These are phyloP conservation scores for Oreochromis tanganicae DNA, from an alignment of 2,113 vertebrate genomes.

Conservation along the genomic window DNA sequence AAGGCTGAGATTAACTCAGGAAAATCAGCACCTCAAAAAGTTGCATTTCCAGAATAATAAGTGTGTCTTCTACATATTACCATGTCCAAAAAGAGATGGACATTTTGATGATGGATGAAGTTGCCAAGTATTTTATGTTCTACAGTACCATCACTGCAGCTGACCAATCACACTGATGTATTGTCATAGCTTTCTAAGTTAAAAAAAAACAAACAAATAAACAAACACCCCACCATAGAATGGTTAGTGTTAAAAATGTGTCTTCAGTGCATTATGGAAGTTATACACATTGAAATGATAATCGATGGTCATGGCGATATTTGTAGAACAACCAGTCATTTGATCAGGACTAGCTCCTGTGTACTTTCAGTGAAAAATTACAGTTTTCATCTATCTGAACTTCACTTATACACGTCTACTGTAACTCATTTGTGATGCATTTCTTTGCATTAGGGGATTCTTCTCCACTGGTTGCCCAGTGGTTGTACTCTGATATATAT, in stretches of 20 bases:
- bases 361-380: not conserved
- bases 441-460: not conserved
- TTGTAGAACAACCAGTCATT: not conserved
- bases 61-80: not conserved
- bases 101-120: not conserved
- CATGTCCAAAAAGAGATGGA: not conserved
- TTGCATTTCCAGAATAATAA: not conserved
- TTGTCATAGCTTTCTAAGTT: not conserved
- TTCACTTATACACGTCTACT: not conserved
- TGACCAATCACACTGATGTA: not conserved
- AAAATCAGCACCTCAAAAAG: not conserved
- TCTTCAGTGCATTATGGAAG: not conserved
- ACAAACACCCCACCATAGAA: not conserved
- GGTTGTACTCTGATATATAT: not conserved
- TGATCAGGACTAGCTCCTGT: not conserved
- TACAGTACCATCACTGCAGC: not conserved
- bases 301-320: not conserved
- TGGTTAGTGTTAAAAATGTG: not conserved
- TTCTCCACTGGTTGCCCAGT: not conserved
- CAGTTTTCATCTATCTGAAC: not conserved
- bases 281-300: not conserved
- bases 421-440: not conserved
- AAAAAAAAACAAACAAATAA: not conserved
- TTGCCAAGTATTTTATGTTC: not conserved
- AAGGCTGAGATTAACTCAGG: not conserved